These are phyloP conservation scores for Saturnia japonica DNA, from an alignment of 2,888 invertebrate species.

Conservation along the genomic window DNA sequence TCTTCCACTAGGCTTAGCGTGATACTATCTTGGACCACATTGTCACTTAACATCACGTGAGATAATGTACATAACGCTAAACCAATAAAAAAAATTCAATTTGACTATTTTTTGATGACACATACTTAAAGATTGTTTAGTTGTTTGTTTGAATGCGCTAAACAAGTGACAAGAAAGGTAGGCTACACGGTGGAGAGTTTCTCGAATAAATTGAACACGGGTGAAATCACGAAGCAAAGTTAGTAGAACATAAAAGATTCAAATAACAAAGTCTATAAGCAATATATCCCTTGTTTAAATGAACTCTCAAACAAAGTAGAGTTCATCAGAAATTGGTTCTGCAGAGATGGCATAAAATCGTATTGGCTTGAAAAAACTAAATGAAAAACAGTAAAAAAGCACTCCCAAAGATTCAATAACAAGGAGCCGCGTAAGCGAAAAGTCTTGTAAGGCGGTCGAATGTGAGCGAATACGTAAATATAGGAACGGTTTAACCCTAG, in stretches of 20 bases:
- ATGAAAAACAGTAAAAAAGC: constrained; percentile 17
- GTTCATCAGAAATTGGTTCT: constrained; percentile 2
- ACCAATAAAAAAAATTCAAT: too few species aligned
- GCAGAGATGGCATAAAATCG: neutral
- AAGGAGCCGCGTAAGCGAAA: constrained; percentile 27
- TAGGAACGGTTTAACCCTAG: constrained; percentile 22
- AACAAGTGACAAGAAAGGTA: too few species aligned
- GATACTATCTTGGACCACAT: too few species aligned
- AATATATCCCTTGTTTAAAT: neutral
- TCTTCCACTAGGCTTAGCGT: too few species aligned
- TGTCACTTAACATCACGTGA: too few species aligned
- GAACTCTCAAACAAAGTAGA: constrained; percentile 10
- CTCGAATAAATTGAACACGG: too few species aligned
- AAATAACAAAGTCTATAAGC: neutral
- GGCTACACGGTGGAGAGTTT: too few species aligned
- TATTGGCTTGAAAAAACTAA: constrained; percentile 13
- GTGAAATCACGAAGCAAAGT: too few species aligned
- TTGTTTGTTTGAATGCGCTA: too few species aligned
- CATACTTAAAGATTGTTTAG: too few species aligned
- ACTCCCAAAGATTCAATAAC: constrained; percentile 21
- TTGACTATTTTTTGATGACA: too few species aligned
- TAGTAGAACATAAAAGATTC: neutral
- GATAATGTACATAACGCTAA: too few species aligned
- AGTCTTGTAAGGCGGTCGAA: constrained; percentile 30
- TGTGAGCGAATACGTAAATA: constrained; percentile 13